Conservation (phyloP, 1,140 invertebrate genomes). For the Megalonaias nervosa region DNA sequence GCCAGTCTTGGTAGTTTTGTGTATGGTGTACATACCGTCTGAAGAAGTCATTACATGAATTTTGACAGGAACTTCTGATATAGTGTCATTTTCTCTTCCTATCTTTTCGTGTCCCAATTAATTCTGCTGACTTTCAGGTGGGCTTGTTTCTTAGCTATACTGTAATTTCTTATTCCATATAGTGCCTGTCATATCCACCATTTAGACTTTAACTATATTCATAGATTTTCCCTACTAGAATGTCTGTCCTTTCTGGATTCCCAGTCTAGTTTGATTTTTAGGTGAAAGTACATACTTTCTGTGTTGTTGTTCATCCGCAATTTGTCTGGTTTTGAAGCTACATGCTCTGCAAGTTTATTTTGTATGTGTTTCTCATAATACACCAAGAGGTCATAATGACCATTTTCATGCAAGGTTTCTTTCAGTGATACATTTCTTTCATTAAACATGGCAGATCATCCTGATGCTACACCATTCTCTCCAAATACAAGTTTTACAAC, state of each 20-base stretch:
- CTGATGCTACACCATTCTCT: neutral
- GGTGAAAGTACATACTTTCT: slow-evolving; percentile 3
- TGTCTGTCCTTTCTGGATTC: neutral
- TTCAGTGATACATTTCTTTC: slow-evolving; percentile 4
- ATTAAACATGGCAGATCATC: slow-evolving; percentile 4
- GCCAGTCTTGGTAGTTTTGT: neutral
- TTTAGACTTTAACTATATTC: slow-evolving; percentile 8
- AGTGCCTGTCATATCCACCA: slow-evolving; percentile 3
- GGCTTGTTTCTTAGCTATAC: neutral
- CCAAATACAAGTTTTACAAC: slow-evolving; percentile 14
- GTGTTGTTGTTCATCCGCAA: slow-evolving; percentile 18
- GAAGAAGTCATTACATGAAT: neutral
- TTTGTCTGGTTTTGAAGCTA: neutral
- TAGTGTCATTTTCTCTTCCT: slow-evolving; percentile 1
- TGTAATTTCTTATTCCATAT: slow-evolving; percentile 11
- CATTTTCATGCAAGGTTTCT: neutral
- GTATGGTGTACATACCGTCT: slow-evolving; percentile 2
- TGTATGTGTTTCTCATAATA: slow-evolving; percentile 1
- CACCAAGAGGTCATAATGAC: neutral
- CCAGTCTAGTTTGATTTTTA: neutral
- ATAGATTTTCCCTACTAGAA: slow-evolving; percentile 6
- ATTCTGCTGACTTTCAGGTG: neutral
- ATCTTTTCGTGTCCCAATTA: slow-evolving; percentile 1
- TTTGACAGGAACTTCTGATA: neutral
- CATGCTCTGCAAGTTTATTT: neutral